Percentiles rank a stretch among this genome's conserved stretches.
phyloP scores from a whole-genome alignment of 1,140 invertebrate genomes.

The Danaus plexippus region DNA sequence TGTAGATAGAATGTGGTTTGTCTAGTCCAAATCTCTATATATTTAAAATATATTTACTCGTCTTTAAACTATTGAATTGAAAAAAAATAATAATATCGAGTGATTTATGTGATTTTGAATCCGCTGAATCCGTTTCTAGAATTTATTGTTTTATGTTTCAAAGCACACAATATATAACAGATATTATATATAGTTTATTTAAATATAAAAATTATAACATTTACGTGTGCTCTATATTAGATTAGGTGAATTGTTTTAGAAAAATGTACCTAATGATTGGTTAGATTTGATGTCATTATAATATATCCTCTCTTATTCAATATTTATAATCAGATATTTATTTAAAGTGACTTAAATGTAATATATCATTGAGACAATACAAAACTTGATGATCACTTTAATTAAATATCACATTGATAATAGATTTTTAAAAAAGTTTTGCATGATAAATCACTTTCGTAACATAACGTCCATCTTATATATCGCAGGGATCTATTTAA shows the following conservation, averaged over 20 bases:
- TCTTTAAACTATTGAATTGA: slow-evolving; percentile 41
- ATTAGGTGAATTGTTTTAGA: slow-evolving; percentile 32
- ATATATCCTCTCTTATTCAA: slow-evolving; percentile 10
- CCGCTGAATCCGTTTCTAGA: slow-evolving; percentile 49
- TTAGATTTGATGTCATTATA: slow-evolving; percentile 35
- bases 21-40: slow-evolving; percentile 69
- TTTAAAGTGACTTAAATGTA: slow-evolving; percentile 7
- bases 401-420: slow-evolving; percentile 17
- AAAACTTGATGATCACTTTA: slow-evolving; percentile 4
- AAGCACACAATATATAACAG: slow-evolving; percentile 31
- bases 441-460: slow-evolving; percentile 24
- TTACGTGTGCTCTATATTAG: slow-evolving; percentile 29
- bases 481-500: slow-evolving; percentile 31
- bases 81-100: slow-evolving; percentile 37
- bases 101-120: slow-evolving; percentile 40
- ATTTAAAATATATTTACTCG: slow-evolving; percentile 62
- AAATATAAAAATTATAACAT: slow-evolving; percentile 13
- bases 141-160: slow-evolving; percentile 29
- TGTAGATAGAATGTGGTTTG: slow-evolving; percentile 71
- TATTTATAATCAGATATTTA: slow-evolving; percentile 16
- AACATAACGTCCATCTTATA: slow-evolving; percentile 41
- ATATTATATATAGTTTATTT: slow-evolving; percentile 19
- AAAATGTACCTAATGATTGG: slow-evolving; percentile 35
- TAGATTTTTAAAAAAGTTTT: slow-evolving; percentile 21
- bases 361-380: slow-evolving; percentile 2